Evolutionary conservation across 2,888 invertebrate genomes (phyloP).

Genomic region (Drosophila helvetica): DNA sequence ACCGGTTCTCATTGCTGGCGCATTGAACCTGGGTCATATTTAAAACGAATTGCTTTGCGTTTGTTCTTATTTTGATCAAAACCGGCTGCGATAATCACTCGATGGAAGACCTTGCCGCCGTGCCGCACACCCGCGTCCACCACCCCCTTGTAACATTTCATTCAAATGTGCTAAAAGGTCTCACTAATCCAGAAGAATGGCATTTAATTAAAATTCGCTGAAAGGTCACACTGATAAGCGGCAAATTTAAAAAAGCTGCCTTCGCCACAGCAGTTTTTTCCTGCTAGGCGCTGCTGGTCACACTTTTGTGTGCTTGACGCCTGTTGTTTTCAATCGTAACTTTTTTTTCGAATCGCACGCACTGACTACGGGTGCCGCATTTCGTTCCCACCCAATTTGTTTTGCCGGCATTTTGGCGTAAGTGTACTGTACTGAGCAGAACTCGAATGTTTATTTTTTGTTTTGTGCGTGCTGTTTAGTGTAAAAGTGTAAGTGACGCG

Average conservation of each 20-base stretch:
- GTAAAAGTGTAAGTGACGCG: slow-evolving; percentile 42
- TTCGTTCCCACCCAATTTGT: not conserved
- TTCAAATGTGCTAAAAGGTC: too few relatives aligned
- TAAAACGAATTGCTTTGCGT: not conserved
- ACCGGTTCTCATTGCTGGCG: not conserved
- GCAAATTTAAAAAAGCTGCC: too few relatives aligned
- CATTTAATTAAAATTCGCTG: too few relatives aligned
- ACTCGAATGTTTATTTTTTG: not conserved
- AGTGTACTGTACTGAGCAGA: not conserved
- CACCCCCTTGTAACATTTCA: too few relatives aligned
- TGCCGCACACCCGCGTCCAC: too few relatives aligned
- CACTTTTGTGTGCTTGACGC: too few relatives aligned
- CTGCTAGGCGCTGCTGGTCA: too few relatives aligned
- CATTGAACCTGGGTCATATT: not conserved
- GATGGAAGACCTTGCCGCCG: not conserved
- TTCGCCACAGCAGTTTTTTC: too few relatives aligned
- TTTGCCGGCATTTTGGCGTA: not conserved
- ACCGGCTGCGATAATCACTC: not conserved
- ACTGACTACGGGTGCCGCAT: not conserved
- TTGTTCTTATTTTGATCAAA: not conserved
- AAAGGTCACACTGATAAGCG: too few relatives aligned
- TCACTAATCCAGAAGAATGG: too few relatives aligned
- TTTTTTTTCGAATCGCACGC: not conserved
- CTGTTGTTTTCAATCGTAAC: not conserved
- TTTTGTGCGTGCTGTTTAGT: slow-evolving; percentile 22